These are phyloP conservation scores for Ceratina australensis DNA, from an alignment of 1,140 invertebrate genomes.

Conservation along the genomic window DNA sequence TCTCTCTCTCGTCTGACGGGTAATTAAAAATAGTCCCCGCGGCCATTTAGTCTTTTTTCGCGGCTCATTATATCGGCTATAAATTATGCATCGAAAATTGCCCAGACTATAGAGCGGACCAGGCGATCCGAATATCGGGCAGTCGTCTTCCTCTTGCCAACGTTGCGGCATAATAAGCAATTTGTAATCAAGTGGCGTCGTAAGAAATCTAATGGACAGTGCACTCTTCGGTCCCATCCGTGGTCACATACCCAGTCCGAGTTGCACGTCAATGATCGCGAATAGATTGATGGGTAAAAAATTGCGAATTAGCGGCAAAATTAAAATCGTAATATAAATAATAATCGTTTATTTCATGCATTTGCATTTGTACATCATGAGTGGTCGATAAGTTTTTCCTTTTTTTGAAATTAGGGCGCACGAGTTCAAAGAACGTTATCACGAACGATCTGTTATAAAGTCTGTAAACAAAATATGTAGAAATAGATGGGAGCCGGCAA, in stretches of 20 bases:
- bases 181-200: conserved; percentile 78
- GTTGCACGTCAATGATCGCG: no score
- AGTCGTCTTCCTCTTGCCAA: conserved; percentile 9
- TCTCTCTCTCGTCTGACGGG: conserved; percentile 64
- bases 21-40: conserved; percentile 80
- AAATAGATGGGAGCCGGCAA: no score
- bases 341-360: no score
- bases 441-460: no score
- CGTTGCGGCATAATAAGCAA: conserved; percentile 77
- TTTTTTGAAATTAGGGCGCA: no score
- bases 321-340: no score
- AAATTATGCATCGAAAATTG: conserved; percentile 81
- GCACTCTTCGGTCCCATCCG: conserved; percentile 40
- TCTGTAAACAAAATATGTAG: no score
- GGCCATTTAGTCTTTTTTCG: conserved; percentile 75
- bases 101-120: conserved; percentile 48
- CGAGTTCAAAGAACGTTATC: no score
- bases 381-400: no score
- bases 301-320: conserved; percentile 77
- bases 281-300: no score
- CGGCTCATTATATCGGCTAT: conserved; percentile 80
- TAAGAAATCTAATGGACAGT: conserved; percentile 73
- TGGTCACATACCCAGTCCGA: no score
- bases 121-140: conserved; percentile 74
- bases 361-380: no score